Conservation (phyloP, 2,797 vertebrate species). For the Intellagama lesueurii region DNA sequence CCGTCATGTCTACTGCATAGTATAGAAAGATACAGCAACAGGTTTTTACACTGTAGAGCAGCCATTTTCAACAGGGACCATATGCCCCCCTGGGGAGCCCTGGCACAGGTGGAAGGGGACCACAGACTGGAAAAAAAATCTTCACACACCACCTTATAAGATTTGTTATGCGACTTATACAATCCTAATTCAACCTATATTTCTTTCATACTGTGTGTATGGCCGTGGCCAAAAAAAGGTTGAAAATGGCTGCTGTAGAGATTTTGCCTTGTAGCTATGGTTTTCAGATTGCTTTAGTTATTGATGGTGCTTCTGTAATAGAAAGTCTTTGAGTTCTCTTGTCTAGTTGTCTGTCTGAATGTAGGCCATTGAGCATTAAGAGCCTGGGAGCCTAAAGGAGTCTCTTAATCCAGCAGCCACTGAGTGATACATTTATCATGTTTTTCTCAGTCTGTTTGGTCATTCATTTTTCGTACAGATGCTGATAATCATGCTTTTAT, state of each 20-base stretch:
- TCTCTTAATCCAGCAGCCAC: neutral
- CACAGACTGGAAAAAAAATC: too few species aligned
- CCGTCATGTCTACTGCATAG: neutral
- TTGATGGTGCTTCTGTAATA: neutral
- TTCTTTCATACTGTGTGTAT: too few species aligned
- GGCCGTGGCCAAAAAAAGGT: too few species aligned
- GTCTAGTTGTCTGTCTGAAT: slow-evolving; percentile 52
- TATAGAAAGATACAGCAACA: neutral
- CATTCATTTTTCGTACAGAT: neutral
- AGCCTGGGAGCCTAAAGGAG: neutral
- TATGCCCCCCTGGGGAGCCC: too few species aligned
- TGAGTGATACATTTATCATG: slow-evolving; percentile 27
- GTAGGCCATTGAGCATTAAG: slow-evolving; percentile 50
- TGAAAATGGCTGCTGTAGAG: too few species aligned
- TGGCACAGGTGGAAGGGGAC: too few species aligned
- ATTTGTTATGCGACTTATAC: too few species aligned
- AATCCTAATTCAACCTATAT: too few species aligned
- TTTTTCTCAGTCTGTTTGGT: slow-evolving; percentile 22
- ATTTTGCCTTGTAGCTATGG: slow-evolving; percentile 31
- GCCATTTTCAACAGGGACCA: too few species aligned
- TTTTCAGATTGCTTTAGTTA: slow-evolving; percentile 50
- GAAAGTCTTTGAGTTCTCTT: slow-evolving; percentile 24
- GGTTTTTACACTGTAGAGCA: neutral
- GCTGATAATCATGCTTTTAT: slow-evolving; percentile 25
- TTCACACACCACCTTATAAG: too few species aligned